Base-by-base conservation (phyloP, 2,888 invertebrate genomes). In the Cyaniris semiargus region DNA sequence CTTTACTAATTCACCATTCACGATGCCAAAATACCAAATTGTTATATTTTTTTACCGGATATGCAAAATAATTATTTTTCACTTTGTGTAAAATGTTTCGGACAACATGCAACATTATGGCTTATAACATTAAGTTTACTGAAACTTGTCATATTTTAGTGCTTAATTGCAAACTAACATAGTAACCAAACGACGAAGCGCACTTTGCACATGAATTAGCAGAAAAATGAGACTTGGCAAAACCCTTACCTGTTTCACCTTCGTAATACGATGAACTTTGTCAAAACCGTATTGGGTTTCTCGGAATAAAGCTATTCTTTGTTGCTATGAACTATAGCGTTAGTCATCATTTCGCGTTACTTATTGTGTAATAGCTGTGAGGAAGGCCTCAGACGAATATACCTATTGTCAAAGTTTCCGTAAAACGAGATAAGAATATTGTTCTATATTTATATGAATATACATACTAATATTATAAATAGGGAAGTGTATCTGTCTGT, bases 251-350 rank as follows among this genome's bases (percentile, higher is more conserved):
- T 23, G 27, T 74, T 74, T 48, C 53, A 48, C 23, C 48, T 44
- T 44, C 53, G 74, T 53, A 53, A 70, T 34, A 27, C 70, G 70
- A 70, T 34, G 34, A 34, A 71, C 71, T 70, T 70, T 15, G 38
- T 21, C 71, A 48, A 53, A 53, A 48, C 15, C 27, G 44, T 23
- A 72, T 38, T 38, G 71, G n/a, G 72, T 72, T 74, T 74, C 48
- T 48, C 27, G 27, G 74, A 23, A 74, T 38, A 7, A 74, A 74
- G 74, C 74, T 48, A 21, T 18, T 21, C 23, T 38, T 72, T 48
- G 74, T 74, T 74, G 53, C 74, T 48, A 74, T 23, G 72, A 72
- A 48, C 44, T 70, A n/a, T 70, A 71, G 38, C 4, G 21, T 71
- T 71, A 71, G 38, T 71, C 71, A 71, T 71, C 71, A 71, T 7